Base-by-base conservation (phyloP, 2,113 vertebrate species). In the Bettongia penicillata region DNA sequence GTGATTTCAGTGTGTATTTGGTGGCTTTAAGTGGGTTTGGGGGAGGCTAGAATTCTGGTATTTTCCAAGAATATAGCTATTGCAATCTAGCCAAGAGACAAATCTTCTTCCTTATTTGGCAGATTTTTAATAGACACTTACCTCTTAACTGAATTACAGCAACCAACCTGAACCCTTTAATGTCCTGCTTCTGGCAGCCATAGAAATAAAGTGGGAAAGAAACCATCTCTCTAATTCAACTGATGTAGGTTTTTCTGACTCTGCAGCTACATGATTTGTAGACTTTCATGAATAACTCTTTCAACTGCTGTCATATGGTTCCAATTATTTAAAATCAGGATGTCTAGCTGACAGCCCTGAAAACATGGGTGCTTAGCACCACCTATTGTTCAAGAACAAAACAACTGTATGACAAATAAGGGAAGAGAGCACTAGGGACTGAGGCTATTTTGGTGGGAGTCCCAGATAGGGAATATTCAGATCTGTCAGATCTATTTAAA, bases 331-430 rank as follows among this genome's bases (percentile, higher is more conserved):
- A 96, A 97, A 94, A 98, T 97, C 92, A 96, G 95, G 96, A 95
- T 93, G 97, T 89, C 97, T 95, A 95, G 92, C 96, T 95, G 94
- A 55, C 25, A 57, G 91, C 7, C 1, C 49, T 7, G 55, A 96
- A 98, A 98, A 96, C 89, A 90, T 98, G 98, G 98, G 95, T 97
- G 97, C 96, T 97, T 97, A 98, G 98, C 98, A 97, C 99, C 99
- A 99, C 98, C 99, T 99, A 98, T 98, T 98, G 99, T 97, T 97
- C 91, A 22, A 96, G 97, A 97, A 93, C 94, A 92, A 98, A 97
- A 98, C 93, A 93, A 84, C 68, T 84, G 7, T 48, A 89, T 2
- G 52, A 16, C 11, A 49, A 51, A 57, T 89, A 94, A 0, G 61
- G 37, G 31, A 11, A 25, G 91, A 50, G 95, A 25, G 48, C 37